Conservation (phyloP, 2,797 vertebrate species). For the Sarcoramphus papa region DNA sequence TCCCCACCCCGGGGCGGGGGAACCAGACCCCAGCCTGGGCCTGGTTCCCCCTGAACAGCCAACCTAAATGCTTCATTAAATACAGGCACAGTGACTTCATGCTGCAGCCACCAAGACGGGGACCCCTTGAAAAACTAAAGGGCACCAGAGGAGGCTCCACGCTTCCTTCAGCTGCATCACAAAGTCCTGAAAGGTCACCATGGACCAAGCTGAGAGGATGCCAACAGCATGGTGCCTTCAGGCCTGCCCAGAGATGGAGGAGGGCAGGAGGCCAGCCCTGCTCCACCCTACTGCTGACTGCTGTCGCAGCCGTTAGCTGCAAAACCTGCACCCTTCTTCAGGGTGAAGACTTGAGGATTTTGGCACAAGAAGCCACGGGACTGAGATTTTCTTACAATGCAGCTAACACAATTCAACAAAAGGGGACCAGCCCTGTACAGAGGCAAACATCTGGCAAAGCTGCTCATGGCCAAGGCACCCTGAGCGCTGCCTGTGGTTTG, state of each 20-base stretch:
- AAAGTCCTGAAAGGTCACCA: background rate
- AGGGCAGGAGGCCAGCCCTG: background rate
- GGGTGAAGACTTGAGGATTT: background rate
- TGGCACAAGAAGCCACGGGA: background rate
- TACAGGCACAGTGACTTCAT: fast-evolving
- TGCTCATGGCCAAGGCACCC: fast-evolving
- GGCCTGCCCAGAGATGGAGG: background rate
- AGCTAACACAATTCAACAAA: background rate
- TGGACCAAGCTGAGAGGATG: background rate
- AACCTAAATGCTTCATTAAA: fast-evolving
- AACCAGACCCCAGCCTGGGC: too few species aligned
- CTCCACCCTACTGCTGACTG: background rate
- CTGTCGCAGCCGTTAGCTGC: background rate
- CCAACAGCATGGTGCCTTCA: too few species aligned
- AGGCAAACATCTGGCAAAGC: background rate
- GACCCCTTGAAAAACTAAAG: background rate
- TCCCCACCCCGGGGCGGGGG: too few species aligned
- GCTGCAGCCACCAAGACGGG: background rate
- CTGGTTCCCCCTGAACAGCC: background rate
- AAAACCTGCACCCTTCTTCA: background rate
- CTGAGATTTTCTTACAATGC: too few species aligned
- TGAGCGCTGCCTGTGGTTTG: background rate
- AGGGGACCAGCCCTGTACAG: background rate
- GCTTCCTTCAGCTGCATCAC: background rate
- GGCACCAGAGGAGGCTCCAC: background rate